phyloP scores from a whole-genome alignment of 2,113 vertebrate species.

The Phylloscopus trochiloides region DNA sequence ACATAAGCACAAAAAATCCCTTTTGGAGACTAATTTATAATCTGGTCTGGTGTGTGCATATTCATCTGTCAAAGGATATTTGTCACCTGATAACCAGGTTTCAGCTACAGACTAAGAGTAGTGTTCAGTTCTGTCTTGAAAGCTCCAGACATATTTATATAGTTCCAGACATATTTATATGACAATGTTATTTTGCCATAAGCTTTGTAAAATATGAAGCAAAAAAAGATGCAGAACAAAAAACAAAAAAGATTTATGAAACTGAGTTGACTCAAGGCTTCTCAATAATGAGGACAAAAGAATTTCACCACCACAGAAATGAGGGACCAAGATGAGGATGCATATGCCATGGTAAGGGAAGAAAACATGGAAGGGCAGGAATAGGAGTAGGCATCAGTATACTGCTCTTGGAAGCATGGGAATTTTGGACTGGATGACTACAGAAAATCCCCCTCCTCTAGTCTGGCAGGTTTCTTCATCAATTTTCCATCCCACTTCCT shows the following conservation, averaged over 20 bases:
- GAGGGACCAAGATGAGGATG: not conserved
- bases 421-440: not conserved
- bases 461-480: not conserved
- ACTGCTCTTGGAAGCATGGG: not conserved
- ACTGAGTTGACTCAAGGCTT: not conserved
- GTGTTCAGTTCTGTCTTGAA: not conserved
- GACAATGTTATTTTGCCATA: not conserved
- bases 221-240: not conserved
- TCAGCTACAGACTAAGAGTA: not conserved
- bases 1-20: constrained; percentile 54
- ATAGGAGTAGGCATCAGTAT: not conserved
- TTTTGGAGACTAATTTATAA: constrained; percentile 65
- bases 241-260: not conserved
- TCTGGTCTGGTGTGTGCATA: constrained; percentile 51
- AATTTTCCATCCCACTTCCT: not conserved
- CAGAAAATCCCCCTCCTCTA: not conserved
- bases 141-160: not conserved
- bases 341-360: not conserved
- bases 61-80: constrained; percentile 60
- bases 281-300: not conserved
- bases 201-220: not conserved
- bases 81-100: constrained; percentile 43
- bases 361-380: not conserved
- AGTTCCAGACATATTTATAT: not conserved
- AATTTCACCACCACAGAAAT: not conserved